Base-by-base conservation (phyloP, 2,797 vertebrate genomes). In the Schizothorax lantsangensis region DNA sequence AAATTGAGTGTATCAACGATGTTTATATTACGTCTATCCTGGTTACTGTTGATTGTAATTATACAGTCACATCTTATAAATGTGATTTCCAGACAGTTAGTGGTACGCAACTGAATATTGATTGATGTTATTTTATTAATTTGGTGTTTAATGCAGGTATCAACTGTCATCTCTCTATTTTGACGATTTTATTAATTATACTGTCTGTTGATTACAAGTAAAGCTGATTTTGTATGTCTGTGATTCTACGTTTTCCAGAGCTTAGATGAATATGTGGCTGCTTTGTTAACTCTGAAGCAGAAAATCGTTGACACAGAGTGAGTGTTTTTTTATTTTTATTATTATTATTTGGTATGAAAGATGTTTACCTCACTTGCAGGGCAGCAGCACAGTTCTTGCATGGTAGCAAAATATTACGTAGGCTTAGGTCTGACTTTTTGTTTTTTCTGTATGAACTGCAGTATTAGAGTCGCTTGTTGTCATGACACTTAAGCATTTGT, bases 221-320 rank as follows among this genome's bases (percentile, higher is more conserved):
- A 19, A 49, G 23, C 21, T 21, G 4, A 14, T 14, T 45, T 5
- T 79, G n/a, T 17, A 19, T 36, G 15, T 10, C 0, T 54, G 26
- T 36, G 8, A 17, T 68, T 26, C 2, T 45, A 26, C 11, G 9
- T 81, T 6, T 94, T 93, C 23, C 94, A 99, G 98, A 99, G 93
- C 90, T 93, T 99, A 91, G 96, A 97, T 84, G 97, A 99, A 88
- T 99, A 98, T 88, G 96, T 99, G 83, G 94, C 97, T 14, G 97
- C 97, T 49, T 94, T 99, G 89, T 93, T 99, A 92, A 95, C 96
- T 19, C 94, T 99, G 89, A 99, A 99, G 92, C 96, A 98, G 94
- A 99, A 97, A 92, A 97, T 99, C 52, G 94, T 97, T 12, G 95
- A 96, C 54, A 95, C 97, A 6, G 97, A 98, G 98, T 99, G 93